A percentile compares a stretch with the other conserved stretches of the same genome.
Conservation (phyloP, 2,888 invertebrate species). For the Suillia variegata region DNA sequence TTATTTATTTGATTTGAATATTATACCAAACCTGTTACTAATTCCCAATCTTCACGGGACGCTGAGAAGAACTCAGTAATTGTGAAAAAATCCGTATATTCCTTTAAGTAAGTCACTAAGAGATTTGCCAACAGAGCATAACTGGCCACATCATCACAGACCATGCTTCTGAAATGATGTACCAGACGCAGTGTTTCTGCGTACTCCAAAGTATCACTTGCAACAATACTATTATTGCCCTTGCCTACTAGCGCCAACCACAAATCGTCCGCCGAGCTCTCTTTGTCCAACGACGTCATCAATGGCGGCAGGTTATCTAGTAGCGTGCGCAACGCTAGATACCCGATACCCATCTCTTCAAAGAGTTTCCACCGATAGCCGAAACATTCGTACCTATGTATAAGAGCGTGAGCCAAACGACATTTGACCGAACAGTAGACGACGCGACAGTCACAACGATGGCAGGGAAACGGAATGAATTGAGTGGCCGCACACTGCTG, state of each 20-base stretch:
- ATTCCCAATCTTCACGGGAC: constrained; percentile 51
- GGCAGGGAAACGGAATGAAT: constrained; percentile 72
- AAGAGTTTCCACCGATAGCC: constrained; percentile 69
- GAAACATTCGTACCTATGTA: constrained; percentile 76
- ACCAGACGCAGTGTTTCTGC: constrained; percentile 52
- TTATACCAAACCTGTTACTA: constrained; percentile 47
- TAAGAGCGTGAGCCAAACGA: constrained; percentile 63
- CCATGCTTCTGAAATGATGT: no score
- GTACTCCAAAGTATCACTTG: no score
- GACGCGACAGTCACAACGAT: constrained; percentile 66
- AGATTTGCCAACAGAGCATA: constrained; percentile 63
- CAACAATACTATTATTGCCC: no score
- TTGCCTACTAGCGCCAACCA: no score
- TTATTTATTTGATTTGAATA: no score
- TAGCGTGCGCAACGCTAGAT: constrained; percentile 75
- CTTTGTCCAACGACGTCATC: constrained; percentile 62
- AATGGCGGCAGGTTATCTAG: constrained; percentile 61
- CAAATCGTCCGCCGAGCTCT: constrained; percentile 20
- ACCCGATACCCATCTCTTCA: constrained; percentile 61
- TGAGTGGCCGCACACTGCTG: constrained; percentile 73
- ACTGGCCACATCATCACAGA: constrained; percentile 64
- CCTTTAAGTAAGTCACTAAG: constrained; percentile 69
- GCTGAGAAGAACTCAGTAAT: constrained; percentile 57
- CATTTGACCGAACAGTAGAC: constrained; percentile 74
- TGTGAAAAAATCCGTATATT: constrained; percentile 70